Conservation (phyloP, 2,113 vertebrate species). For the Gopherus flavomarginatus region DNA sequence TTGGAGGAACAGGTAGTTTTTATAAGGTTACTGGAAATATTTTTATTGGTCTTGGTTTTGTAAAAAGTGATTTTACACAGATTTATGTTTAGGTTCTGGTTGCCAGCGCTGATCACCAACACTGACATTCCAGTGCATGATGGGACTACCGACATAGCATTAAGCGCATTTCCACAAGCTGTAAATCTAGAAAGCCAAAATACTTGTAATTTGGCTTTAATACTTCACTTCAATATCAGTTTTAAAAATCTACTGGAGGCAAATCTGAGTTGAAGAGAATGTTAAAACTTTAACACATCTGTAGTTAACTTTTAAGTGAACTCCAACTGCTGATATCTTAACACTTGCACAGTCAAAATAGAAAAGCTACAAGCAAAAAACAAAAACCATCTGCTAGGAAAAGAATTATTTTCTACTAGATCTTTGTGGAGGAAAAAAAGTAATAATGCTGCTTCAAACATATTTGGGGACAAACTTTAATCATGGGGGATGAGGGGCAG, state of each 20-base stretch:
- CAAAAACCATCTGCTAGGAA: slow-evolving; percentile 7
- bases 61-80: not conserved
- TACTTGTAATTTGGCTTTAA: not conserved
- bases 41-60: not conserved
- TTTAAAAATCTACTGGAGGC: not conserved
- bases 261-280: slow-evolving; percentile 3
- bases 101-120: not conserved
- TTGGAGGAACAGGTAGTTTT: not conserved
- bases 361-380: slow-evolving; percentile 46
- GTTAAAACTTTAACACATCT: not conserved
- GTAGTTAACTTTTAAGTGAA: not conserved
- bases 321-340: slow-evolving; percentile 13
- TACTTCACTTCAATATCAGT: not conserved
- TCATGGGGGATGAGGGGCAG: not conserved
- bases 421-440: not conserved
- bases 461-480: slow-evolving; percentile 6
- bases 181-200: not conserved
- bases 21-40: not conserved
- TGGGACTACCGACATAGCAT: not conserved
- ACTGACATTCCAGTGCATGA: not conserved
- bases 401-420: not conserved
- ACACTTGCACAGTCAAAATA: not conserved
- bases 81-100: not conserved
- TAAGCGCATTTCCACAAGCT: not conserved
- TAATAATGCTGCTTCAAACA: slow-evolving; percentile 3